These are phyloP conservation scores for Pollenia labialis DNA, from an alignment of 2,888 invertebrate species.

Conservation along the genomic window DNA sequence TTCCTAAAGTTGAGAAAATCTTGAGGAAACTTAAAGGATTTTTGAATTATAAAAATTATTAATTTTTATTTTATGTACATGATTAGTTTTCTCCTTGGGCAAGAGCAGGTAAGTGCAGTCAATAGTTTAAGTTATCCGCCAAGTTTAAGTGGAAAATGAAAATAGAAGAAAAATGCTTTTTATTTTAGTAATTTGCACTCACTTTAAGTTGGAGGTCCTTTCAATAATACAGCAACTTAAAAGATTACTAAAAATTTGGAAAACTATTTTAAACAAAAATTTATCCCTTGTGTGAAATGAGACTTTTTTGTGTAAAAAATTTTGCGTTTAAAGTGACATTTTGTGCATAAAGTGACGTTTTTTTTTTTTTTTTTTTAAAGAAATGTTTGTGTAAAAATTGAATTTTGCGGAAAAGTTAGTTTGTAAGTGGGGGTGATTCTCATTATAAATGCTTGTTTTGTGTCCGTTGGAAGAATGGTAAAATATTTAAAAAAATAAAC, in stretches of 20 bases:
- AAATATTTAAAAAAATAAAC: too few relatives aligned
- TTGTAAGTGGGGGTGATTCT: too few relatives aligned
- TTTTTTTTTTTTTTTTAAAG: too few relatives aligned
- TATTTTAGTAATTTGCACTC: background rate
- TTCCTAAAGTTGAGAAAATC: slow-evolving; percentile 27
- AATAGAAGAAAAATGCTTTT: background rate
- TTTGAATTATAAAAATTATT: slow-evolving; percentile 47
- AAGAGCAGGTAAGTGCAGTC: background rate
- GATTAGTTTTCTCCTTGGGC: slow-evolving; percentile 12
- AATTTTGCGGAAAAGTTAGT: too few relatives aligned
- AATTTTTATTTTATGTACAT: slow-evolving; percentile 21
- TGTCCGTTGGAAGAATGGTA: too few relatives aligned
- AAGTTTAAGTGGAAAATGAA: background rate
- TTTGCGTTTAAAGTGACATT: too few relatives aligned
- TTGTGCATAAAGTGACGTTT: too few relatives aligned
- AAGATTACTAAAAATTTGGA: background rate
- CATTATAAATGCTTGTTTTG: too few relatives aligned
- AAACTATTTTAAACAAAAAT: too few relatives aligned
- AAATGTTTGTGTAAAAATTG: too few relatives aligned
- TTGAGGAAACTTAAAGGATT: slow-evolving; percentile 32
- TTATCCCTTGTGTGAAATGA: too few relatives aligned
- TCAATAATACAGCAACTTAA: background rate
- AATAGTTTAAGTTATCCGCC: background rate
- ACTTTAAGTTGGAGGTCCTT: background rate
- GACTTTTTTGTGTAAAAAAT: too few relatives aligned